phyloP scores from a whole-genome alignment of 2,797 vertebrate species.

The Anguilla pacifica region DNA sequence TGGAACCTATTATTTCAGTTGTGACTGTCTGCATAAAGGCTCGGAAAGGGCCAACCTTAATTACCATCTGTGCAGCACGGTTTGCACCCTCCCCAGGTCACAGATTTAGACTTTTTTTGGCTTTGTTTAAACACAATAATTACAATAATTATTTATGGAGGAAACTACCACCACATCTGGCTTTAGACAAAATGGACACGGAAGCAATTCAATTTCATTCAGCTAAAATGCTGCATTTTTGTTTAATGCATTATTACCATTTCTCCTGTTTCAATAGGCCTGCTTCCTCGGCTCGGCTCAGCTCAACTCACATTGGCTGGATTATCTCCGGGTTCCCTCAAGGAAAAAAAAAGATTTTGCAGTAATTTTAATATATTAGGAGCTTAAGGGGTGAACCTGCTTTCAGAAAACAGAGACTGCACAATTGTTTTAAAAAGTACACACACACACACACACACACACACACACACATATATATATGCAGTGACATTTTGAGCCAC shows the following conservation, averaged over 20 bases:
- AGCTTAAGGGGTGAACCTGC: neutral
- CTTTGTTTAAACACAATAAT: slow-evolving; percentile 66
- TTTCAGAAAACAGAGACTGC: neutral
- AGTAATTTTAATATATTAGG: slow-evolving; percentile 17
- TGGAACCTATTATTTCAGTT: neutral
- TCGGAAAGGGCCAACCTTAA: neutral
- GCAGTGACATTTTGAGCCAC: neutral
- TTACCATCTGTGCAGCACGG: neutral
- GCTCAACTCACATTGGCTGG: slow-evolving; percentile 29
- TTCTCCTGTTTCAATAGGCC: slow-evolving; percentile 15
- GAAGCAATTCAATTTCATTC: slow-evolving; percentile 64
- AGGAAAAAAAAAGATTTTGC: slow-evolving; percentile 18
- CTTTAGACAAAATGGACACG: slow-evolving; percentile 50
- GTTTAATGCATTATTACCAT: slow-evolving; percentile 18
- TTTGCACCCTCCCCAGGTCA: slow-evolving; percentile 1
- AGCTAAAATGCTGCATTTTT: slow-evolving; percentile 50
- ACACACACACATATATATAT: neutral
- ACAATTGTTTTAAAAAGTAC: neutral
- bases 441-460: too few species aligned
- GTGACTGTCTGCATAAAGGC: slow-evolving; percentile 1
- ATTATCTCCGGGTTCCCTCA: slow-evolving; percentile 22
- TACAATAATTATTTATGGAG: slow-evolving; percentile 65
- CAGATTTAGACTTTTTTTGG: slow-evolving; percentile 2
- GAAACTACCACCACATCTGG: slow-evolving; percentile 67
- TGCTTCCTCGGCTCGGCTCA: slow-evolving; percentile 13